phyloP scores from a whole-genome alignment of 30 jellyfish, hydroid and myxozoan species.

The Kudoa iwatai region DNA sequence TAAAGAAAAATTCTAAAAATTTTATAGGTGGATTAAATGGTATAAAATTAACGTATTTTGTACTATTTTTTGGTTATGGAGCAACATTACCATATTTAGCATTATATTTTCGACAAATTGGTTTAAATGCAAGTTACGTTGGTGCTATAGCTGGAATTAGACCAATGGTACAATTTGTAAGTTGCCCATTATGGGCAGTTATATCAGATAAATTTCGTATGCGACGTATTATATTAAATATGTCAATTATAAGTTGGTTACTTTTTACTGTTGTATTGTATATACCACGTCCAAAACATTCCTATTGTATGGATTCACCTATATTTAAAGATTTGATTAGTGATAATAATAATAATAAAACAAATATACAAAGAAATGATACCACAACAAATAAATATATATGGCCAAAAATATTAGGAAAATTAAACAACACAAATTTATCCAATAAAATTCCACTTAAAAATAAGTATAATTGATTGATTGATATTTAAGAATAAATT shows the following conservation, averaged over 20 bases:
- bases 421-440: no score
- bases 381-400: no score
- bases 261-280: conserved; percentile 58
- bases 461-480: no score
- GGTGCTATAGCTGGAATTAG: conserved; percentile 84
- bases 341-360: no score
- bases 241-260: conserved; percentile 69
- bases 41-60: conserved; percentile 2
- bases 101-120: conserved; percentile 47
- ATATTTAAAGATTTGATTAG: no score
- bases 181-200: conserved; percentile 91
- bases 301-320: no score
- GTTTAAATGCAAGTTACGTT: conserved; percentile 53
- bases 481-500: no score
- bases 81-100: conserved; percentile 75
- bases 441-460: no score
- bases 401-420: no score
- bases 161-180: conserved; percentile 54
- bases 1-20: background rate
- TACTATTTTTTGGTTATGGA: conserved; percentile 74
- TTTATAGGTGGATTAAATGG: background rate
- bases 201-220: conserved; percentile 43
- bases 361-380: no score
- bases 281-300: conserved; percentile 78
- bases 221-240: conserved; percentile 19